phyloP scores from a whole-genome alignment of 2,113 vertebrate species.

The Epinephelus lanceolatus region DNA sequence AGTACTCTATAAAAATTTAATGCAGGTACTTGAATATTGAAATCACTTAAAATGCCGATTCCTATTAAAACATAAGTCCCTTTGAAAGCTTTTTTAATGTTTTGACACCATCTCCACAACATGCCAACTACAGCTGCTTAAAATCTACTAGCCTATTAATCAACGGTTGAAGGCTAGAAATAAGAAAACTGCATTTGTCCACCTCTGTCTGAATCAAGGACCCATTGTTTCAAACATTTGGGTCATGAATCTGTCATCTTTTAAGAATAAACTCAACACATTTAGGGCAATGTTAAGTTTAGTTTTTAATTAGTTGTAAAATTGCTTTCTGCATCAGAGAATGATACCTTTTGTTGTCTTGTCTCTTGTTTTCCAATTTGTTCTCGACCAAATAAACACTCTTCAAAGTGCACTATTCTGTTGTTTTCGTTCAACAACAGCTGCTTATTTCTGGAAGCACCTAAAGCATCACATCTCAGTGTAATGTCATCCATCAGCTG shows the following conservation, averaged over 20 bases:
- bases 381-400: neutral
- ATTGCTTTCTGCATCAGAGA: neutral
- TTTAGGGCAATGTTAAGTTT: neutral
- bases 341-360: neutral
- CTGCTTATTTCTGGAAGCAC: slow-evolving; percentile 22
- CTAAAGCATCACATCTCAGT: slow-evolving; percentile 26
- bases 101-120: neutral
- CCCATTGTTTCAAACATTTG: neutral
- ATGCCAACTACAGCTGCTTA: neutral
- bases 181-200: neutral
- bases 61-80: neutral
- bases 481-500: slow-evolving; percentile 47
- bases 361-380: neutral
- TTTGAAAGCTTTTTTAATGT: neutral
- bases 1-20: no score
- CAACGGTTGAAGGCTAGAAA: neutral
- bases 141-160: neutral
- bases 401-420: slow-evolving; percentile 8
- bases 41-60: no score
- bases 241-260: no score
- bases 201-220: neutral
- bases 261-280: neutral
- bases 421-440: neutral
- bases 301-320: neutral
- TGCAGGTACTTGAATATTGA: no score